phyloP scores from a whole-genome alignment of 1,140 invertebrate species.

The Solen grandis region DNA sequence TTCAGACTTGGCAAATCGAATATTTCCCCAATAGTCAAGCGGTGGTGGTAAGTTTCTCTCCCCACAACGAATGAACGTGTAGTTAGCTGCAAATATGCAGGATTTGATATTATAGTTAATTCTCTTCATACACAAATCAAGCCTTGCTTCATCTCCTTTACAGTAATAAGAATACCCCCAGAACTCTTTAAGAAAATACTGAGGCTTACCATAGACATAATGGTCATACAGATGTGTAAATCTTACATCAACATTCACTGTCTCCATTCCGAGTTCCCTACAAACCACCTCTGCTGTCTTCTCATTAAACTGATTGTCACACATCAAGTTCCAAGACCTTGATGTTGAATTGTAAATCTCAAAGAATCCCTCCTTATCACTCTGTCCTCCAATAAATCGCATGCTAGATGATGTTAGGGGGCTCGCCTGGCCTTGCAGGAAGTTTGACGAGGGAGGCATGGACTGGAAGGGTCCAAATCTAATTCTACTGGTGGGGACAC shows the following conservation, averaged over 20 bases:
- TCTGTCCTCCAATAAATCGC: slow-evolving; percentile 64
- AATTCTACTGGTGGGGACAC: slow-evolving; percentile 87
- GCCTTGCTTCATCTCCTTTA: slow-evolving; percentile 89
- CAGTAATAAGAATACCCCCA: slow-evolving; percentile 96
- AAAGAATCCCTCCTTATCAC: slow-evolving; percentile 87
- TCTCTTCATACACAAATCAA: slow-evolving; percentile 93
- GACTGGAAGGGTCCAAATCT: slow-evolving; percentile 66
- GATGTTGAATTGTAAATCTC: slow-evolving; percentile 98
- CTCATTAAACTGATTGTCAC: slow-evolving; percentile 93
- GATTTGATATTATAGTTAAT: slow-evolving; percentile 78
- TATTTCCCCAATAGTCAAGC: slow-evolving; percentile 96
- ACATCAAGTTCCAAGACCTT: slow-evolving; percentile 97
- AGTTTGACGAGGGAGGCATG: slow-evolving; percentile 2
- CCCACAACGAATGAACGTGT: slow-evolving; percentile 97
- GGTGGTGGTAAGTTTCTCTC: slow-evolving; percentile 86
- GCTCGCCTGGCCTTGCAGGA: slow-evolving; percentile 16
- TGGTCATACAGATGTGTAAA: slow-evolving; percentile 78
- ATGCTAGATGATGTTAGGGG: slow-evolving; percentile 15
- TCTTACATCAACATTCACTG: slow-evolving; percentile 87
- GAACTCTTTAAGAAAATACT: slow-evolving; percentile 83
- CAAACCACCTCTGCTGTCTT: slow-evolving; percentile 88
- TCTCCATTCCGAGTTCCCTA: slow-evolving; percentile 94
- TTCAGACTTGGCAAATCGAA: slow-evolving; percentile 93
- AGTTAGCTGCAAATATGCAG: slow-evolving; percentile 86
- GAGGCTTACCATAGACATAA: slow-evolving; percentile 79